phyloP scores from a whole-genome alignment of 2,888 invertebrate species.

The Parelbella ahira region DNA sequence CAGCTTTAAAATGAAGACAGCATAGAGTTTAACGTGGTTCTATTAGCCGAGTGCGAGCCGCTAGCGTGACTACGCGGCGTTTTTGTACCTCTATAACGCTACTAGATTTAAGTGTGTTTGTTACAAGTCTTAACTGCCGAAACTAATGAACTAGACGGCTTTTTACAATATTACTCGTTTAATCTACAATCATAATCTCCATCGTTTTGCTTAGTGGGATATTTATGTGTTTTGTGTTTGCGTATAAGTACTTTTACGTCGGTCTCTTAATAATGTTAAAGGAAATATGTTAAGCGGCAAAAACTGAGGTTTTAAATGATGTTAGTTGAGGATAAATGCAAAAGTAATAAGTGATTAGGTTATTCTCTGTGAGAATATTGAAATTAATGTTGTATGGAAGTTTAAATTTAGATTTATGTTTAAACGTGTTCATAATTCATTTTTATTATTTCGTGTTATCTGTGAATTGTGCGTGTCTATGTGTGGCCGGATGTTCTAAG shows the following conservation, averaged over 20 bases:
- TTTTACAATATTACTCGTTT: conserved; percentile 22
- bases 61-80: conserved; percentile 66
- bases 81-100: conserved; percentile 41
- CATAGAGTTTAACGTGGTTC: conserved; percentile 63
- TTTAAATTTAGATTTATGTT: too few relatives aligned
- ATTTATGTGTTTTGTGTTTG: conserved; percentile 18
- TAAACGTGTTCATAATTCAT: too few relatives aligned
- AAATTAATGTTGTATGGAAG: neutral
- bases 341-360: neutral
- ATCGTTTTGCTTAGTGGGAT: conserved; percentile 21
- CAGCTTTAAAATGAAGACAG: conserved; percentile 58
- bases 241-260: conserved; percentile 3
- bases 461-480: too few relatives aligned
- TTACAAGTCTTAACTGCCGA: conserved; percentile 52
- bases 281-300: conserved; percentile 1
- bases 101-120: conserved; percentile 46
- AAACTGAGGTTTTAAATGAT: neutral
- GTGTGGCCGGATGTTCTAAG: conserved; percentile 8
- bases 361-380: neutral
- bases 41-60: conserved; percentile 42
- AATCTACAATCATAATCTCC: conserved; percentile 23
- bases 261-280: conserved; percentile 3
- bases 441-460: too few relatives aligned
- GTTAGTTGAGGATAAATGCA: conserved; percentile 1
- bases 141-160: conserved; percentile 41